phyloP scores from a whole-genome alignment of 2,113 vertebrate species.

The Datnioides undecimradiatus region DNA sequence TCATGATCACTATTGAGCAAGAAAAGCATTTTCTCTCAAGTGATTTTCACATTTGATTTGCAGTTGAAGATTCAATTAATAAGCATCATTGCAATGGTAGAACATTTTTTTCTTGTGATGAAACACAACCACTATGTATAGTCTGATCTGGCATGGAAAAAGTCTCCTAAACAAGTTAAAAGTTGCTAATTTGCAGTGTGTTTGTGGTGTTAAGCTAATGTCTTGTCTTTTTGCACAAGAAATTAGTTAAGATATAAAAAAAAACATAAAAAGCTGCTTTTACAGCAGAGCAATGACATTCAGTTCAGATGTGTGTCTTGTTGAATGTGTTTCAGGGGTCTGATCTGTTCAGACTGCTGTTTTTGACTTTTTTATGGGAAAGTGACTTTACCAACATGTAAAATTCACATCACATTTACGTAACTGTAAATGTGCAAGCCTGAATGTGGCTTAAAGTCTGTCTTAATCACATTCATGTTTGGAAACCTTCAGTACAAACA shows the following conservation, averaged over 20 bases:
- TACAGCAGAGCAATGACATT: background rate
- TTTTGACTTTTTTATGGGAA: background rate
- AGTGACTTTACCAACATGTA: background rate
- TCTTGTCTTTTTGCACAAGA: background rate
- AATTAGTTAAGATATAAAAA: background rate
- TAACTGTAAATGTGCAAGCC: background rate
- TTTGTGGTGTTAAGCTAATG: background rate
- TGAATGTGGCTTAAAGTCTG: background rate
- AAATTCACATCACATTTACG: background rate
- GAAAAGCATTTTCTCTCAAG: background rate
- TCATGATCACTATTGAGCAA: background rate
- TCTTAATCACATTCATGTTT: background rate
- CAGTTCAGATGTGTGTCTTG: background rate
- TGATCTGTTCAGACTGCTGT: background rate
- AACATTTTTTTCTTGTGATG: background rate
- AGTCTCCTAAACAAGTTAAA: background rate
- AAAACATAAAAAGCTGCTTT: too few species aligned
- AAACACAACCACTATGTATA: background rate
- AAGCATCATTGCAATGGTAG: background rate
- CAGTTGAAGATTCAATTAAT: background rate
- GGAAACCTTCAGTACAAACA: background rate
- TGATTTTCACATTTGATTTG: background rate
- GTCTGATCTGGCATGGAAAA: background rate
- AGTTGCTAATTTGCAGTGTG: background rate
- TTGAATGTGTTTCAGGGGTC: background rate